Evolutionary conservation across 64 coral and sea anemone genomes (phyloP).

Genomic region (Stichodactyla mertensii): DNA sequence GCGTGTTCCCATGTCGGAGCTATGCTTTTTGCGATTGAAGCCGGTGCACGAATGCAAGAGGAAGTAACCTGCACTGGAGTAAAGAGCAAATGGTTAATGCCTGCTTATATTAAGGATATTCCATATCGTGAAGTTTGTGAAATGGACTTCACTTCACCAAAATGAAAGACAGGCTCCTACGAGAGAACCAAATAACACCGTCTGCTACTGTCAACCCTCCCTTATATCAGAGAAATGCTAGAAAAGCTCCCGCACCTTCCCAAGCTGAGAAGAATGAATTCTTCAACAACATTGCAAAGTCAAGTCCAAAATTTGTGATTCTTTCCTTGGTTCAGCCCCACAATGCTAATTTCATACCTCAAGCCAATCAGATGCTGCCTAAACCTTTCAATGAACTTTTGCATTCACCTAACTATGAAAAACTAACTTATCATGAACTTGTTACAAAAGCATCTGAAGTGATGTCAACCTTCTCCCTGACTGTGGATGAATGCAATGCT

Average conservation of each 20-base stretch:
- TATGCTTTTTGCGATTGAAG: constrained; percentile 23
- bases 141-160: constrained; percentile 43
- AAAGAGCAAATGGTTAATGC: constrained; percentile 28
- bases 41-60: background rate
- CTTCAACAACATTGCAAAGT: background rate
- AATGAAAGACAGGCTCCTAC: background rate
- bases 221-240: background rate
- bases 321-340: constrained; percentile 1
- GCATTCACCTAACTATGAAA: constrained; percentile 4
- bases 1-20: constrained; percentile 29
- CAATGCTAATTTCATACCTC: constrained; percentile 2
- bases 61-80: constrained; percentile 9
- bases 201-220: background rate
- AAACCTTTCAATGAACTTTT: constrained; percentile 12
- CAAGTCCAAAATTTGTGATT: background rate
- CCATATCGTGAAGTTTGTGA: constrained; percentile 27
- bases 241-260: background rate
- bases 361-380: background rate
- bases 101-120: constrained; percentile 16
- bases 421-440: background rate
- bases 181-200: background rate
- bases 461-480: constrained; percentile 7
- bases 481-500: constrained; percentile 22
- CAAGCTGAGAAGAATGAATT: background rate
- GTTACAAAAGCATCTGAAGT: constrained; percentile 9